Evolutionary conservation across 64 coral and sea anemone species (phyloP).

Genomic region (Astreopora myriophthalma): DNA sequence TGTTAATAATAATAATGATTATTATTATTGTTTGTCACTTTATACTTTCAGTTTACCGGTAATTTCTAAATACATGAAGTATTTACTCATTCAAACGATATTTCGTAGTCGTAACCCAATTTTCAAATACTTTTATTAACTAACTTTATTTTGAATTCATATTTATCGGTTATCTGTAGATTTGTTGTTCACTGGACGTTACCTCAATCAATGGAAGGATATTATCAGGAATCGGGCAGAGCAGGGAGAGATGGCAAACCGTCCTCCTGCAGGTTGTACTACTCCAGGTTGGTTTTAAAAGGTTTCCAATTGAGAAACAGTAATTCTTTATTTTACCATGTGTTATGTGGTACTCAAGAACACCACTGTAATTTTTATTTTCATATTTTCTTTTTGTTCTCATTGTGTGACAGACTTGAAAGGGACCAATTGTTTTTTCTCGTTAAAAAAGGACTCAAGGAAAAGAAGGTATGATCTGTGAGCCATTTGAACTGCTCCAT

Average conservation of each 20-base stretch:
- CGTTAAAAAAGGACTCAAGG: slow-evolving; percentile 84
- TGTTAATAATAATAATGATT: too few relatives aligned
- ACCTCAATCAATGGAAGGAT: slow-evolving; percentile 93
- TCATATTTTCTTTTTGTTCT: neutral
- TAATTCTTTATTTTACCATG: too few relatives aligned
- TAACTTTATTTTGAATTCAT: too few relatives aligned
- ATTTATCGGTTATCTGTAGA: slow-evolving; percentile 12
- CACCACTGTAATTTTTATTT: neutral
- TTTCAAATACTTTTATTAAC: too few relatives aligned
- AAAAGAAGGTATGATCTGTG: slow-evolving; percentile 30
- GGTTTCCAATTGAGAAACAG: too few relatives aligned
- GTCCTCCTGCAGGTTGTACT: slow-evolving; percentile 84
- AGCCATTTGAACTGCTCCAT: neutral
- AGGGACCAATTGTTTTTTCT: slow-evolving; percentile 93
- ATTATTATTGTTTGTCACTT: too few relatives aligned
- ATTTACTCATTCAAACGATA: too few relatives aligned
- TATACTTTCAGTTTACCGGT: too few relatives aligned
- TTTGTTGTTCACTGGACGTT: slow-evolving; percentile 97
- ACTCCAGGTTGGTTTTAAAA: slow-evolving; percentile 56
- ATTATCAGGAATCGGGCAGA: slow-evolving; percentile 95
- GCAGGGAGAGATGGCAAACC: slow-evolving; percentile 93
- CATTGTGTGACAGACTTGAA: slow-evolving; percentile 60
- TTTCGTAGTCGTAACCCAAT: too few relatives aligned
- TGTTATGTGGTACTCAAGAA: neutral
- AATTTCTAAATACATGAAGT: too few relatives aligned